Evolutionary conservation across 2,888 invertebrate genomes (phyloP), one percentile per base, ranked within the genome.

Genomic region (Drosophila algonquin): DNA sequence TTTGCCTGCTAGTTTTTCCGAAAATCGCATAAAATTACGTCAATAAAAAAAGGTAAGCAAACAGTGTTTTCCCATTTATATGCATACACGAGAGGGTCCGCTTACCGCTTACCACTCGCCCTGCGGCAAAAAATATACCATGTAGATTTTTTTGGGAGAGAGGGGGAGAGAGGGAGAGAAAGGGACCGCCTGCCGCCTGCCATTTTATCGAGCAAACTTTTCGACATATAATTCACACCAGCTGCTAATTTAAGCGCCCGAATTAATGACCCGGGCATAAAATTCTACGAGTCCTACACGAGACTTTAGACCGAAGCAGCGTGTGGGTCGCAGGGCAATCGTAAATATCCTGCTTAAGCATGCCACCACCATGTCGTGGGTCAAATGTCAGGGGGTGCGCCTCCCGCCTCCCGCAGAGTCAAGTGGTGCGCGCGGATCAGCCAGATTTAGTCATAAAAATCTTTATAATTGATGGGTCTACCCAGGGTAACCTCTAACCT

Each of bases 121-220:
- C 45, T 59, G 21, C 48, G 44, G 21, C 21, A 50, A 2, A 27
- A 6, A 16, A 10, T 63, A 18, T 50, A 63, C 55, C 30, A 21
- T n/a, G 32, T 46, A 45, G 35, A 59, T 55, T 59, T 60, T 30
- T 69, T 0, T 1, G 16, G 14, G 47, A 12, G 46, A 18, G 46
- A 16, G 18, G 14, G 35, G 30, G 27, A 8, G 27, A 16, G 18
- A 16, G 35, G 30, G 27, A 2, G 27, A 16, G n/a, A 8, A 5
- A 24, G 8, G 27, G n/a, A 47, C 24, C 45, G 18, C 57, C n/a
- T n/a, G 40, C 40, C 18, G 18, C 18, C 18, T 40, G 56, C 56
- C 68, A 72, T 78, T 87, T 89, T 89, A 89, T 85, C 85, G 89
- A 76, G 87, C 89, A 80, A 84, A 87, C 84, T 89, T 89, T 75